These are phyloP conservation scores for Oscheius sp. DNA, from an alignment of 2,888 invertebrate genomes.

Conservation along the genomic window DNA sequence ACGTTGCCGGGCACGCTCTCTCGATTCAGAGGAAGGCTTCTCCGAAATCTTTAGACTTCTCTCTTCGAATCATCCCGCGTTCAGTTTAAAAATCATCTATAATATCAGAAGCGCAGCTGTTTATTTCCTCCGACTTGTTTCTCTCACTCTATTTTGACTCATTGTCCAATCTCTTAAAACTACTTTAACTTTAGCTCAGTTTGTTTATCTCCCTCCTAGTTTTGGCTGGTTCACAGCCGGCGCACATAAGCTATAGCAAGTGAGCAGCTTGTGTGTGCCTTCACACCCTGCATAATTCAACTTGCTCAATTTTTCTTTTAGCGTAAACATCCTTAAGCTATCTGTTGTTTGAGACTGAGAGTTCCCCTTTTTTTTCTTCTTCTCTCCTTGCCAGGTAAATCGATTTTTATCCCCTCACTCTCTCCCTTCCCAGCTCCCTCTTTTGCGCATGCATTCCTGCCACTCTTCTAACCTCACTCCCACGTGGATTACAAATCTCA, in stretches of 20 bases:
- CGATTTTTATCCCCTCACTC: conserved; percentile 32
- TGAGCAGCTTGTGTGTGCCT: no score
- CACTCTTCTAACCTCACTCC: conserved; percentile 9
- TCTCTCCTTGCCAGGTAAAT: conserved; percentile 29
- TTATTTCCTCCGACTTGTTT: not conserved
- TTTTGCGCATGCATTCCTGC: conserved; percentile 24
- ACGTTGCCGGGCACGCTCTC: conserved; percentile 23
- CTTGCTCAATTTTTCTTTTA: no score
- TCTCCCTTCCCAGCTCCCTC: conserved; percentile 19
- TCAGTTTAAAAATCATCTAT: no score
- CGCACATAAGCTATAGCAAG: no score
- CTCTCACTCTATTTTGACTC: not conserved
- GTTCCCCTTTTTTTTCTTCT: conserved; percentile 27
- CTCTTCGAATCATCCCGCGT: not conserved
- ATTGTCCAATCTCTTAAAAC: not conserved
- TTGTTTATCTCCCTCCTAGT: no score
- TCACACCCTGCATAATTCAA: no score
- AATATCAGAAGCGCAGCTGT: no score
- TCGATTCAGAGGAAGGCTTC: not conserved
- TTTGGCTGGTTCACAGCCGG: no score
- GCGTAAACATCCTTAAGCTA: no score
- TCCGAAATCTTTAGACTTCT: not conserved
- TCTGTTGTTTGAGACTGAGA: not conserved
- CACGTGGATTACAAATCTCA: not conserved
- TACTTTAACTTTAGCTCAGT: no score